Conservation (phyloP, 2,113 vertebrate species). For the Formicarius rufipectus region DNA sequence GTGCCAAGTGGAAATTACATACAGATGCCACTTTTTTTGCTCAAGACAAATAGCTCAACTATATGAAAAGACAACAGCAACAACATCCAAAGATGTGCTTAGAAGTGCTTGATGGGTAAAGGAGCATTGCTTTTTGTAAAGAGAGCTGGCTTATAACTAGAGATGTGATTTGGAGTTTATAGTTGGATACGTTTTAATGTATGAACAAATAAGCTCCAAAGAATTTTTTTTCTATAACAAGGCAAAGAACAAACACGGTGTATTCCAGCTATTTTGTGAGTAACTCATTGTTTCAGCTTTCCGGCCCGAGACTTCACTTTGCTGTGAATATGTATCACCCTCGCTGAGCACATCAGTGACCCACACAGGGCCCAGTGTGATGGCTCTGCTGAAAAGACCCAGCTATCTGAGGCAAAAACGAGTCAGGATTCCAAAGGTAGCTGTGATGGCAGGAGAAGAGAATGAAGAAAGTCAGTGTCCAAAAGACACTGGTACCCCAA, state of each 20-base stretch:
- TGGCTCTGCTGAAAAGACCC: neutral
- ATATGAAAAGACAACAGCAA: slow-evolving; percentile 60
- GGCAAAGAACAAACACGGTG: neutral
- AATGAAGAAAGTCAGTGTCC: slow-evolving; percentile 45
- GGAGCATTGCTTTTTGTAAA: slow-evolving; percentile 26
- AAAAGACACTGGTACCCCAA: neutral
- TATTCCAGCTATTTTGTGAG: neutral
- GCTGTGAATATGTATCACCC: neutral
- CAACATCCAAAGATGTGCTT: slow-evolving; percentile 68
- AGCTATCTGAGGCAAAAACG: neutral
- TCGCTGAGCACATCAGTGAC: neutral
- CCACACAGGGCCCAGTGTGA: neutral
- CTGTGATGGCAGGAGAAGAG: slow-evolving; percentile 15
- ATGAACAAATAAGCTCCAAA: neutral
- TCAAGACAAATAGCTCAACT: slow-evolving; percentile 72
- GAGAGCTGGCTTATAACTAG: neutral
- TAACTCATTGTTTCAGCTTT: slow-evolving; percentile 15
- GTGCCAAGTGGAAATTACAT: slow-evolving; percentile 80
- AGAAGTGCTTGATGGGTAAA: slow-evolving; percentile 69
- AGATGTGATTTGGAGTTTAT: neutral
- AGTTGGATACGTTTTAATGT: neutral
- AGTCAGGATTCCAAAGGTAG: slow-evolving; percentile 46
- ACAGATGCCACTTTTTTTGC: slow-evolving; percentile 75
- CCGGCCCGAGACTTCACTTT: neutral
- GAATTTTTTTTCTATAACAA: neutral